Percentiles rank a stretch among this genome's conserved stretches.
phyloP scores from a whole-genome alignment of 1,140 invertebrate species.

The Rhynchophorus ferrugineus region DNA sequence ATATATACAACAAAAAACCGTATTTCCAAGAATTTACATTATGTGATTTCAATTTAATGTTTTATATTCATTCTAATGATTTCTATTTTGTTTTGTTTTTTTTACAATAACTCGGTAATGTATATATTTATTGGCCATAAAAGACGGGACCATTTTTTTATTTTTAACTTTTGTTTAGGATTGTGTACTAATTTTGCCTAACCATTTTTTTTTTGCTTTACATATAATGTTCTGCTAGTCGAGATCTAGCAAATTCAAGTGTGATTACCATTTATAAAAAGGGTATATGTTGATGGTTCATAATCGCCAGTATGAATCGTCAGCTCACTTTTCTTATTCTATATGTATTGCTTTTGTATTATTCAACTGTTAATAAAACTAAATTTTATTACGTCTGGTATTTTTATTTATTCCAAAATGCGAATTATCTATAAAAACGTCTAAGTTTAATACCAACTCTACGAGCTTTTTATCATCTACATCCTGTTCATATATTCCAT shows the following conservation, averaged over 20 bases:
- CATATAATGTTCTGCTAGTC: conserved; percentile 21
- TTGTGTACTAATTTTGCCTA: conserved; percentile 35
- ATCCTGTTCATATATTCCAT: no score
- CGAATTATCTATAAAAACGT: no score
- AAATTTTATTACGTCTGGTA: conserved; percentile 38
- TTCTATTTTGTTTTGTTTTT: conserved; percentile 18
- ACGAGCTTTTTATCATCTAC: no score
- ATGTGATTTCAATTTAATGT: conserved; percentile 12
- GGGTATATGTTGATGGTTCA: conserved; percentile 24
- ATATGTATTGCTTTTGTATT: conserved; percentile 36
- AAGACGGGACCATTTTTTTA: conserved; percentile 34
- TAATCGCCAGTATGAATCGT: conserved; percentile 34
- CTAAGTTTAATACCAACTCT: no score
- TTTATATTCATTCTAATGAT: no score
- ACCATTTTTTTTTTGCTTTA: conserved; percentile 27
- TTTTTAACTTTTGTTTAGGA: conserved; percentile 20
- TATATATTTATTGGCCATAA: conserved; percentile 27
- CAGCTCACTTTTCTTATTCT: conserved; percentile 22
- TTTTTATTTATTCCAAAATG: no score
- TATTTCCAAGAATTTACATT: conserved; percentile 26
- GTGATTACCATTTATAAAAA: conserved; percentile 31
- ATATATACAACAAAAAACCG: conserved; percentile 30
- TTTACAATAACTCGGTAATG: conserved; percentile 20
- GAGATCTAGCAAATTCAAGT: conserved; percentile 23
- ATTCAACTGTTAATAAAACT: conserved; percentile 36